These are phyloP conservation scores for Tetramorium simillimum DNA, from an alignment of 1,140 invertebrate genomes.

Conservation along the genomic window DNA sequence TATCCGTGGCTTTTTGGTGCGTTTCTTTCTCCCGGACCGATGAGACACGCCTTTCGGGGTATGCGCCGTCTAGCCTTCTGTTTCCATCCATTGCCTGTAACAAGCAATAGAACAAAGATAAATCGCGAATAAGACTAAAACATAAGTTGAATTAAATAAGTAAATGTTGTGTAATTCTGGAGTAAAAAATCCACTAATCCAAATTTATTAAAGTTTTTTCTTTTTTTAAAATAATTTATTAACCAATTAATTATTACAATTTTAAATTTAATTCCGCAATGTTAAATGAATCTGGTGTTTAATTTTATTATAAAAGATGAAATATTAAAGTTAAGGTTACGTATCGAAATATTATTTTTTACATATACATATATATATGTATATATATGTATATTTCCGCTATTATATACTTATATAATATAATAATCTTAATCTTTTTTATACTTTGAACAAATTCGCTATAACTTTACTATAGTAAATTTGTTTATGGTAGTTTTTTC, in stretches of 20 bases:
- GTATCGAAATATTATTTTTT: no score
- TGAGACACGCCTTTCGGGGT: background rate
- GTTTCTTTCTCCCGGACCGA: constrained; percentile 51
- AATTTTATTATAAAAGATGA: no score
- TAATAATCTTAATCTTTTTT: background rate
- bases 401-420: background rate
- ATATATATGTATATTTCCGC: background rate
- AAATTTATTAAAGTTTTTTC: no score
- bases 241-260: no score
- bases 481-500: background rate
- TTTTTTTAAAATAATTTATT: no score
- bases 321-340: no score
- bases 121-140: background rate
- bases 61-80: constrained; percentile 1
- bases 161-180: background rate
- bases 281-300: no score
- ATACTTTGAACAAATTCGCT: background rate
- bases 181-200: no score
- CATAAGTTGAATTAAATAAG: background rate
- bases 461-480: background rate
- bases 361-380: no score
- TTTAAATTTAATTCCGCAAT: no score
- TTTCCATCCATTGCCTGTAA: constrained; percentile 62
- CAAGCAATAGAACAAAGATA: background rate
- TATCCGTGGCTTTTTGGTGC: constrained; percentile 25